Conservation (phyloP, 2,888 invertebrate species). For the Tineola bisselliella region DNA sequence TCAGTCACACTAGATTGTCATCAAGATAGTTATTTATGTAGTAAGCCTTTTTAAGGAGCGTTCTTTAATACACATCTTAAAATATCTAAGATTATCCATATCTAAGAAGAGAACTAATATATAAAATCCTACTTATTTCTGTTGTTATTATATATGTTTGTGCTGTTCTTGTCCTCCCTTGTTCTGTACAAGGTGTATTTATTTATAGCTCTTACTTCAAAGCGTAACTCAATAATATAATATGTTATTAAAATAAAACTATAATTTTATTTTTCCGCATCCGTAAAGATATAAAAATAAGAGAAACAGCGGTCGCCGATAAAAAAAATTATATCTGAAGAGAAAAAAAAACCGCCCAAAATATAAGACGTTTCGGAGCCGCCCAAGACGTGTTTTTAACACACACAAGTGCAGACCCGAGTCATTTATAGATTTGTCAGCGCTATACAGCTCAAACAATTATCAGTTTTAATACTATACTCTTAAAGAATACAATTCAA, state of each 20-base stretch:
- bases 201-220: too few relatives aligned
- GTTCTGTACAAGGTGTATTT: too few relatives aligned
- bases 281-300: not conserved
- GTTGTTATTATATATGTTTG: too few relatives aligned
- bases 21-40: too few relatives aligned
- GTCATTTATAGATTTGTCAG: constrained; percentile 61
- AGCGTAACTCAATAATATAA: too few relatives aligned
- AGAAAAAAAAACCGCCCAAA: constrained; percentile 14
- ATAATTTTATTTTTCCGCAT: constrained; percentile 1
- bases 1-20: too few relatives aligned
- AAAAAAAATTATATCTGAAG: constrained; percentile 11
- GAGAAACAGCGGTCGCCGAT: constrained; percentile 3
- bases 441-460: constrained; percentile 40
- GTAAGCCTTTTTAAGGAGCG: too few relatives aligned
- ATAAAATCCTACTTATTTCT: too few relatives aligned
- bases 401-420: constrained; percentile 32
- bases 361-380: constrained; percentile 23
- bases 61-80: too few relatives aligned
- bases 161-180: too few relatives aligned
- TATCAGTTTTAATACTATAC: constrained; percentile 23
- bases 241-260: not conserved
- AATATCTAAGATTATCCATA: too few relatives aligned
- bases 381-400: constrained; percentile 56
- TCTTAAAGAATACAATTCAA: not conserved
- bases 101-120: too few relatives aligned